Evolutionary conservation across 2,113 vertebrate genomes (phyloP).

Genomic region (Zosterops pallidus): DNA sequence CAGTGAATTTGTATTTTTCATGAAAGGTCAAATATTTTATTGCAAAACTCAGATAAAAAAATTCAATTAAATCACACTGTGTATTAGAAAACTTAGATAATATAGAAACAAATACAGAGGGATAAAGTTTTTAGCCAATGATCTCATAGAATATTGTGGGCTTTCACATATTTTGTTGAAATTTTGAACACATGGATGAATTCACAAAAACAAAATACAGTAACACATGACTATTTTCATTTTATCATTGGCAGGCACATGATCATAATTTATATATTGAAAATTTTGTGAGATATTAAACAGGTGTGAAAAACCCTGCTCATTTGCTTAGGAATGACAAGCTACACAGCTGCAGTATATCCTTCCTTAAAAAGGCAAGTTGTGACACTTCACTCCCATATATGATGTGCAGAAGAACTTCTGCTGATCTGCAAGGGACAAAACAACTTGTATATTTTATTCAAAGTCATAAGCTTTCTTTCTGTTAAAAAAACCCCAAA

Average conservation of each 20-base stretch:
- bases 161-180: not conserved
- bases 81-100: not conserved
- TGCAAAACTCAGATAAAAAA: not conserved
- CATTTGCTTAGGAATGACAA: not conserved
- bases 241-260: not conserved
- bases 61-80: not conserved
- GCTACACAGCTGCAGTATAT: not conserved
- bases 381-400: not conserved
- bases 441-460: not conserved
- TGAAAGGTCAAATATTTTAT: not conserved
- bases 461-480: not conserved
- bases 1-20: not conserved
- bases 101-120: not conserved
- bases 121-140: not conserved
- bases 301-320: not conserved
- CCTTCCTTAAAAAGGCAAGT: not conserved
- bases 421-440: not conserved
- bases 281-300: not conserved
- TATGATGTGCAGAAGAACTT: not conserved
- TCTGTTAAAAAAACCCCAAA: not conserved
- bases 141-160: not conserved
- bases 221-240: not conserved
- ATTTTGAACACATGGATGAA: not conserved
- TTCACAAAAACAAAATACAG: not conserved
- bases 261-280: not conserved